These are phyloP conservation scores for Linurgus olivaceus DNA, from an alignment of 2,797 vertebrate species.

Conservation along the genomic window DNA sequence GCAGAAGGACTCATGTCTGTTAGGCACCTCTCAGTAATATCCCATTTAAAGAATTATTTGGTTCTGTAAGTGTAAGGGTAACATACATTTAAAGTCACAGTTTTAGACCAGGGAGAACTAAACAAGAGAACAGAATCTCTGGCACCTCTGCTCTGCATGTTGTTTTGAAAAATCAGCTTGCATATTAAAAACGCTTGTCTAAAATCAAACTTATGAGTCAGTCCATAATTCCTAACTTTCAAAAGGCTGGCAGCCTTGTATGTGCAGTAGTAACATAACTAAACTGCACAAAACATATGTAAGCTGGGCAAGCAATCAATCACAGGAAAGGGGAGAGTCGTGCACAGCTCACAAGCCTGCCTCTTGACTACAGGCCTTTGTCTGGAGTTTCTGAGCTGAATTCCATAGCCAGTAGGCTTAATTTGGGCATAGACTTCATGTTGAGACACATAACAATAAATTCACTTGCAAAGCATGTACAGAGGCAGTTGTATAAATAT, in stretches of 20 bases:
- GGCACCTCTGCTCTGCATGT: not conserved
- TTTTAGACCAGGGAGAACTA: not conserved
- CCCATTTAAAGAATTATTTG: not conserved
- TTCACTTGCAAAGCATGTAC: not conserved
- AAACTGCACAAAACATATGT: not conserved
- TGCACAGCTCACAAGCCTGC: not conserved
- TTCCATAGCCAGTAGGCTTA: not conserved
- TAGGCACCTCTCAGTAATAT: not conserved
- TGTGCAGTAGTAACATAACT: not conserved
- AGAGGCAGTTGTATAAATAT: not conserved
- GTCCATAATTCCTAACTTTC: not conserved
- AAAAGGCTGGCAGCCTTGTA: not conserved
- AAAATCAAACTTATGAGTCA: constrained; percentile 20
- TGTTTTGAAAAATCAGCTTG: constrained; percentile 13
- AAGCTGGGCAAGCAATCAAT: not conserved
- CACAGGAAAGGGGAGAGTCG: not conserved
- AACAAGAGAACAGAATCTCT: not conserved
- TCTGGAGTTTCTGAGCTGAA: not conserved
- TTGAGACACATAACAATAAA: not conserved
- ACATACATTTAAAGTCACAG: not conserved
- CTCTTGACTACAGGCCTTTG: not conserved
- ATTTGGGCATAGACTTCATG: not conserved
- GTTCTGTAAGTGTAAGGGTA: not conserved
- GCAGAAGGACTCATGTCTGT: not conserved
- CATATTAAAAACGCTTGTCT: not conserved